A percentile compares a stretch with the other conserved stretches of the same genome.
Evolutionary conservation across 1,140 invertebrate genomes (phyloP).

Genomic region (Leptonema lineaticorne): DNA sequence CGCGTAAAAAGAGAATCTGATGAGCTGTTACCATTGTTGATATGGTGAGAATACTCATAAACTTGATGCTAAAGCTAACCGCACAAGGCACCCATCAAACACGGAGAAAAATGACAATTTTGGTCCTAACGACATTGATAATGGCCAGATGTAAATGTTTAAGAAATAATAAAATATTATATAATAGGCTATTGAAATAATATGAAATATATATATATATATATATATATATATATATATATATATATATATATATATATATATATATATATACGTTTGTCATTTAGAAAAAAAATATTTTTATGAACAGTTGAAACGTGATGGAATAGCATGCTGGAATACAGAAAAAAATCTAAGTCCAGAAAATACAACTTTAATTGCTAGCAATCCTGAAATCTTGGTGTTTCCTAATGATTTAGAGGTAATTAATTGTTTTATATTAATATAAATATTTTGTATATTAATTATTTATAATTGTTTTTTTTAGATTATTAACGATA

Average conservation of each 20-base stretch:
- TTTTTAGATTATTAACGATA: constrained; percentile 60
- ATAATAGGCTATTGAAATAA: too few relatives aligned
- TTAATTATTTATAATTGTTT: neutral
- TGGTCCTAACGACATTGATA: too few relatives aligned
- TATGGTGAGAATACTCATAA: too few relatives aligned
- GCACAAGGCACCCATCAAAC: too few relatives aligned
- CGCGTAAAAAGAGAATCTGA: too few relatives aligned
- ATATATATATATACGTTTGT: neutral
- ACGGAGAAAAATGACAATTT: too few relatives aligned
- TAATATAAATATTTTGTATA: neutral
- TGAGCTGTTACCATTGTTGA: too few relatives aligned
- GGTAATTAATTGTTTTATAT: constrained; percentile 45
- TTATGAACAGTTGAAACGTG: constrained; percentile 55
- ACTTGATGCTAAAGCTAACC: too few relatives aligned
- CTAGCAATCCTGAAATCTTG: constrained; percentile 61
- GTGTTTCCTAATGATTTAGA: constrained; percentile 72
- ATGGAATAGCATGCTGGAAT: constrained; percentile 73
- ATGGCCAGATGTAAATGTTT: too few relatives aligned
- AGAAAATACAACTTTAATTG: constrained; percentile 66
- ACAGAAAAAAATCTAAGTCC: constrained; percentile 61
- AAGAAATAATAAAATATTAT: too few relatives aligned
- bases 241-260: neutral
- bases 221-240: too few relatives aligned
- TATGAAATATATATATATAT: too few relatives aligned
- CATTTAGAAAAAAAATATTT: neutral